phyloP scores from a whole-genome alignment of 2,113 vertebrate genomes.

The Delphinapterus leucas region DNA sequence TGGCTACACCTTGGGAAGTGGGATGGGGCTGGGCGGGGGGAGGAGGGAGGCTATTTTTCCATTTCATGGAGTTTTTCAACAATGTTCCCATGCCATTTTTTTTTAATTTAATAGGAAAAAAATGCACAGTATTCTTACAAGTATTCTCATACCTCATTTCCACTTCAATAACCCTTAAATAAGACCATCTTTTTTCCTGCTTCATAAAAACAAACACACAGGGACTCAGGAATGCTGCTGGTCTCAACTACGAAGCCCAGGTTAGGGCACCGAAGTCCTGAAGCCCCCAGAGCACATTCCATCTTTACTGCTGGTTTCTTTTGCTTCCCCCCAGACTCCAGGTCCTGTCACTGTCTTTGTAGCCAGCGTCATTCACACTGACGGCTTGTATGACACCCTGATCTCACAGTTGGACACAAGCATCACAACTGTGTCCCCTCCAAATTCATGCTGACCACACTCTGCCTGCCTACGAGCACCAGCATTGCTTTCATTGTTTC shows the following conservation, averaged over 20 bases:
- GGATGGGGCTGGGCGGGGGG: neutral
- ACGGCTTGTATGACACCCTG: neutral
- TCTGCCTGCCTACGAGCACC: neutral
- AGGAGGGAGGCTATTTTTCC: neutral
- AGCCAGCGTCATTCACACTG: neutral
- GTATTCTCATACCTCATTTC: neutral
- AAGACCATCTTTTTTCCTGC: neutral
- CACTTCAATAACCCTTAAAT: neutral
- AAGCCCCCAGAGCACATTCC: neutral
- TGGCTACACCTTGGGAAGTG: neutral
- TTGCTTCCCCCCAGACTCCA: neutral
- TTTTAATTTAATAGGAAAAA: neutral
- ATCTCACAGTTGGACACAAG: neutral
- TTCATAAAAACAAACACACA: neutral
- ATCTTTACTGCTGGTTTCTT: neutral
- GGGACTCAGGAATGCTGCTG: neutral
- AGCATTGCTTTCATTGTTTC: neutral
- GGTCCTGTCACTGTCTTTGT: neutral
- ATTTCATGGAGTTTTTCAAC: neutral
- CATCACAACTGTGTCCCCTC: neutral
- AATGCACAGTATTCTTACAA: neutral
- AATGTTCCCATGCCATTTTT: neutral
- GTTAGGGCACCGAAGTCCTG: neutral
- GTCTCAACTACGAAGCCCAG: neutral
- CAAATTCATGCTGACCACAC: neutral